Evolutionary conservation across 2,113 vertebrate species (phyloP).

Genomic region (Heptranchias perlo): DNA sequence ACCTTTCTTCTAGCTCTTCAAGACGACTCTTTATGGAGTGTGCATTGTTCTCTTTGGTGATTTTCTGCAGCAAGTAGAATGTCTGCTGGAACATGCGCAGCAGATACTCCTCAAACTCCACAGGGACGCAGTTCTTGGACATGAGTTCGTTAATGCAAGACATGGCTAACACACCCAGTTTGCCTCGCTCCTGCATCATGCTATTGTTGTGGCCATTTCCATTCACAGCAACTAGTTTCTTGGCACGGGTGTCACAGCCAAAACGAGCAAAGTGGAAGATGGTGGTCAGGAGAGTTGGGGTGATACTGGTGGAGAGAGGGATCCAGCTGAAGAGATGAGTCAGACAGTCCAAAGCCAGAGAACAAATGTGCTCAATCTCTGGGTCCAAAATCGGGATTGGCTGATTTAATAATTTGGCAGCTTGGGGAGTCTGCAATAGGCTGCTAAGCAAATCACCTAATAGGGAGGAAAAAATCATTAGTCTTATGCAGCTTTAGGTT

Average conservation of each 20-base stretch:
- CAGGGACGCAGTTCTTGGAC: constrained; percentile 97
- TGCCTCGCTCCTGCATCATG: constrained; percentile 67
- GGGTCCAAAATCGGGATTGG: constrained; percentile 81
- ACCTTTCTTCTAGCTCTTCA: constrained; percentile 96
- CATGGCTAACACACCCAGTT: constrained; percentile 89
- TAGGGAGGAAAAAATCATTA: neutral
- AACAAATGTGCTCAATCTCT: constrained; percentile 87
- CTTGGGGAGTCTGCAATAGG: constrained; percentile 79
- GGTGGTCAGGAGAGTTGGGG: constrained; percentile 88
- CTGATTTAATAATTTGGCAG: constrained; percentile 79
- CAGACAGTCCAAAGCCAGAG: constrained; percentile 87
- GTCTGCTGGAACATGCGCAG: constrained; percentile 98
- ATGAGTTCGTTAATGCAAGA: constrained; percentile 96
- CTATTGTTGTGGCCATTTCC: constrained; percentile 64
- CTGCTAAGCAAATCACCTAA: constrained; percentile 67
- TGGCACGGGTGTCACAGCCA: constrained; percentile 76
- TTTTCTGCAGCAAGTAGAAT: constrained; percentile 95
- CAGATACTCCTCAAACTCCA: constrained; percentile 97
- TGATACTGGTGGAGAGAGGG: constrained; percentile 91
- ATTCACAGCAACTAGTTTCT: constrained; percentile 58
- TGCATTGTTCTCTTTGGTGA: constrained; percentile 86
- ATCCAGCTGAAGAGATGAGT: constrained; percentile 99
- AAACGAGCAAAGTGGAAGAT: constrained; percentile 97
- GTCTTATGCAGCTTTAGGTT: neutral
- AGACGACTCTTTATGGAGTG: constrained; percentile 85